Conservation (phyloP, 2,888 invertebrate species). For the Nipponacmea schrenckii region DNA sequence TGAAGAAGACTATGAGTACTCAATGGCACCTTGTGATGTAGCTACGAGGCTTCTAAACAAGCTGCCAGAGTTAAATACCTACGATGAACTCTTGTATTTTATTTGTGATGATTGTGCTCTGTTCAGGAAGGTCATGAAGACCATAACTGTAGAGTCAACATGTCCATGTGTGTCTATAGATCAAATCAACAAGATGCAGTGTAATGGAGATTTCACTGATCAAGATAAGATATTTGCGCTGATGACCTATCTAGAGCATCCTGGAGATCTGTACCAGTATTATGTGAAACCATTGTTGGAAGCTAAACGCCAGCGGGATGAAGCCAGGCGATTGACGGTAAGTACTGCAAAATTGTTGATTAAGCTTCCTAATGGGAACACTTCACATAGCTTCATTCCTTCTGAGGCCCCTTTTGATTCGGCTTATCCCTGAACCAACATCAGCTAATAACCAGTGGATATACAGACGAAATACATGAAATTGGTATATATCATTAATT, state of each 20-base stretch:
- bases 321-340: slow-evolving; percentile 30
- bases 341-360: neutral
- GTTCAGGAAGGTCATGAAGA: slow-evolving; percentile 36
- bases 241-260: slow-evolving; percentile 36
- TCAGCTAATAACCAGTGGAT: no score
- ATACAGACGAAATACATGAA: no score
- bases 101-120: slow-evolving; percentile 36
- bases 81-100: slow-evolving; percentile 34
- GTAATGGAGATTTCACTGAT: slow-evolving; percentile 28
- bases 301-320: slow-evolving; percentile 26
- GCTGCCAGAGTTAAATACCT: slow-evolving; percentile 31
- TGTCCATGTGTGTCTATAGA: slow-evolving; percentile 30
- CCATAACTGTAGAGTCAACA: slow-evolving; percentile 25
- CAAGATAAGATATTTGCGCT: slow-evolving; percentile 35
- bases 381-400: neutral
- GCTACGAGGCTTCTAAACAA: slow-evolving; percentile 21
- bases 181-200: slow-evolving; percentile 36
- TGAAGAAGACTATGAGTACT: neutral
- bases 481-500: no score
- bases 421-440: no score
- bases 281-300: slow-evolving; percentile 30
- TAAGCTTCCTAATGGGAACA: neutral
- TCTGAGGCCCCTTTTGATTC: no score
- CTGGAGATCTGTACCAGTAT: slow-evolving; percentile 36
- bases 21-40: slow-evolving; percentile 22